phyloP scores from a whole-genome alignment of 23 tunicate species.

The Styela clava region DNA sequence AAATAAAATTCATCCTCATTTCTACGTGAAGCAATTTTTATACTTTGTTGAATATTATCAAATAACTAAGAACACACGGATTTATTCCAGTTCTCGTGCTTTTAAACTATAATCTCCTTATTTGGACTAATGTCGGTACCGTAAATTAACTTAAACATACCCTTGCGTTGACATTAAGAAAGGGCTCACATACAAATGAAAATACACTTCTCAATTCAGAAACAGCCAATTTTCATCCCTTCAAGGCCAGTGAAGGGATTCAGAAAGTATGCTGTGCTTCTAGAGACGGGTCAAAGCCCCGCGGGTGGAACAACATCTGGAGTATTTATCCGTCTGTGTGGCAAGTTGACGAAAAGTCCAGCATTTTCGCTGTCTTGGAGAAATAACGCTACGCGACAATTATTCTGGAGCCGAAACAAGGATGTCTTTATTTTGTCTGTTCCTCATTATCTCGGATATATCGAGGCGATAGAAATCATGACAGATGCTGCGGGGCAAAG shows the following conservation, averaged over 20 bases:
- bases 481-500: constrained; percentile 79
- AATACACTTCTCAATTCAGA: constrained; percentile 48
- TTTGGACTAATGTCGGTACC: no score
- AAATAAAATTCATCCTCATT: no score
- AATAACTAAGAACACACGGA: no score
- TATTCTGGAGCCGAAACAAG: constrained; percentile 82
- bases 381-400: constrained; percentile 30
- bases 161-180: no score
- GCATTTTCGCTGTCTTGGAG: constrained; percentile 69
- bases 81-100: no score
- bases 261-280: constrained; percentile 73
- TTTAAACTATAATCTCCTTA: no score
- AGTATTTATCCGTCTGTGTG: constrained; percentile 65
- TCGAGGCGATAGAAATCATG: constrained; percentile 68
- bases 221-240: constrained; percentile 78
- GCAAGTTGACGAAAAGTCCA: constrained; percentile 68
- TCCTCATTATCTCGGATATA: constrained; percentile 83
- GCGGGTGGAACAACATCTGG: constrained; percentile 87
- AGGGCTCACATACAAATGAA: no score
- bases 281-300: constrained; percentile 92
- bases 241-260: constrained; percentile 77
- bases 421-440: constrained; percentile 68
- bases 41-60: no score
- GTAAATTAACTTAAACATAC: no score
- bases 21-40: no score